Evolutionary conservation across 2,797 vertebrate genomes (phyloP).

Genomic region (Monodelphis domestica): DNA sequence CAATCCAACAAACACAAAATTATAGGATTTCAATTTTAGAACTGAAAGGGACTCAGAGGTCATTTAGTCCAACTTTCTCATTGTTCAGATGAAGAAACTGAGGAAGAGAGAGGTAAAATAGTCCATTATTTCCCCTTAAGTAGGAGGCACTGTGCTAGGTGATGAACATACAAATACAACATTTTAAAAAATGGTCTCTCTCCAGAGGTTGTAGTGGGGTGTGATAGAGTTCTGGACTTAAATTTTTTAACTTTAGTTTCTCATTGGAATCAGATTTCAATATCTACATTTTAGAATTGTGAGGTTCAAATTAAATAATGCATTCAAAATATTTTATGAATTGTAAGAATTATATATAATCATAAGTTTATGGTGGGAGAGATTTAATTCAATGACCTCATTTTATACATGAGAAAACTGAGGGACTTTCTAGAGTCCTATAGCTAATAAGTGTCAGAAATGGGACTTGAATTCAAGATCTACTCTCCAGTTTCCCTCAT

Average conservation of each 20-base stretch:
- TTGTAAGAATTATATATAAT: neutral
- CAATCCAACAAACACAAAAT: neutral
- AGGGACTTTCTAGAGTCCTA: neutral
- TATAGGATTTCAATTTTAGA: neutral
- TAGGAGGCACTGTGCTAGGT: neutral
- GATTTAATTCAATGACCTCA: neutral
- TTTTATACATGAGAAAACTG: neutral
- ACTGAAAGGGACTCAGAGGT: neutral
- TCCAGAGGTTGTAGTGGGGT: neutral
- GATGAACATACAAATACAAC: neutral
- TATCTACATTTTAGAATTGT: neutral
- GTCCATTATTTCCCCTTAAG: neutral
- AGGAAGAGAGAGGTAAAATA: neutral
- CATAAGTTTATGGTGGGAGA: neutral
- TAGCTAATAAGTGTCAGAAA: neutral
- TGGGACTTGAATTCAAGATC: neutral
- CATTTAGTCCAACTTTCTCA: neutral
- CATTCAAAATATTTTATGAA: neutral
- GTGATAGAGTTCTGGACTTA: neutral
- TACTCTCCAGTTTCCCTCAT: neutral
- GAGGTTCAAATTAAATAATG: neutral
- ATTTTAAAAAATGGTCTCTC: neutral
- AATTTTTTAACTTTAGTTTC: neutral
- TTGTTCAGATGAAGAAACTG: neutral
- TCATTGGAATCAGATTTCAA: neutral